These are phyloP conservation scores for Caenorhabditis sp. DNA, from an alignment of 2,888 invertebrate species.

Conservation along the genomic window DNA sequence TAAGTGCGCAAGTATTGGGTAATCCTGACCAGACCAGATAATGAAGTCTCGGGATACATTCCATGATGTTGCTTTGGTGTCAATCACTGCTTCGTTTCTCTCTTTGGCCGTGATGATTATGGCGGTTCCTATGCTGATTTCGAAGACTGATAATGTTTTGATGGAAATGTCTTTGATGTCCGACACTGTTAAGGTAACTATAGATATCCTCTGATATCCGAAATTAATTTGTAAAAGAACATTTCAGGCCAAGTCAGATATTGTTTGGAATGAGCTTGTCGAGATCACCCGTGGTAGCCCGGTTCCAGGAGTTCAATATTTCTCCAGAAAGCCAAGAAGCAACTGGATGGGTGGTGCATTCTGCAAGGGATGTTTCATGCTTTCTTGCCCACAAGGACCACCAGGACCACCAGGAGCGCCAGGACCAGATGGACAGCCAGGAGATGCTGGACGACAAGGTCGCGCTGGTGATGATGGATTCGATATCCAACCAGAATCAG, in stretches of 20 bases:
- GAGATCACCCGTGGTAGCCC: constrained; percentile 33
- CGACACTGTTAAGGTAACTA: constrained; percentile 32
- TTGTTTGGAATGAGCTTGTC: constrained; percentile 40
- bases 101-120: constrained; percentile 15
- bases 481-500: constrained; percentile 67
- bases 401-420: constrained; percentile 67
- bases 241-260: constrained; percentile 36
- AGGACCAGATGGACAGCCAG: constrained; percentile 66
- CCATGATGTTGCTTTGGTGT: constrained; percentile 32
- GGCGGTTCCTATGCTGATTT: constrained; percentile 36
- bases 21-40: not conserved
- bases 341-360: constrained; percentile 53
- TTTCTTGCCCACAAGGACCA: constrained; percentile 68
- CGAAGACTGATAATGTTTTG: constrained; percentile 34
- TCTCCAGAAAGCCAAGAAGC: constrained; percentile 54
- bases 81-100: constrained; percentile 30
- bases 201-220: constrained; percentile 2
- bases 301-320: constrained; percentile 39
- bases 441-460: constrained; percentile 61
- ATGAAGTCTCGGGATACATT: constrained; percentile 23
- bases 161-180: constrained; percentile 31
- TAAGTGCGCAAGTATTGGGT: not conserved
- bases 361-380: constrained; percentile 60
- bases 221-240: too few relatives aligned
- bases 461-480: constrained; percentile 66